Base-by-base conservation (phyloP, 1,140 invertebrate species). In the Pseudomyrmex dendroicus region DNA sequence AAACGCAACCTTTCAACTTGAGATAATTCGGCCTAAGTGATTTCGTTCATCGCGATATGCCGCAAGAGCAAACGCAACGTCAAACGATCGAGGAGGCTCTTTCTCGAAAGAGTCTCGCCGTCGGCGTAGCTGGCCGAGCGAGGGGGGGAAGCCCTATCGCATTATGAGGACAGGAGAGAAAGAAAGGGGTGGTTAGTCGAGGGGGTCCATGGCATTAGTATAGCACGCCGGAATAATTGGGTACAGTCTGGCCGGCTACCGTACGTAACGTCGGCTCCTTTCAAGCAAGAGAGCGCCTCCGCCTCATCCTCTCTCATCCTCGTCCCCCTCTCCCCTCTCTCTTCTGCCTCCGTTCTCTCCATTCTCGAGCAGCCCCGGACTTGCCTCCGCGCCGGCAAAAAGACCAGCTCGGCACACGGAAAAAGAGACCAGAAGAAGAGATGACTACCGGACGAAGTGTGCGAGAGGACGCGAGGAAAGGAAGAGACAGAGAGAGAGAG, bases 191-290 rank as follows among this genome's bases (percentile, higher is more conserved):
- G 84, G 86, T 70, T 86, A 73, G 84, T 63, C 86, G 44, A 88
- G 86, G 84, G 89, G 86, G 88, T 87, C 86, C 84, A 88, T 89
- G 86, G 89, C 87, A 90, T 92, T 91, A 92, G 91, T 93, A 93
- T 93, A 93, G 92, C 92, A 93, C 92, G 90, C 84, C 87, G 87
- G 90, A 92, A 92, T 94, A 94, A 94, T 94, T 94, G 92, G 92
- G 91, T 93, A 92, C 90, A 94, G 92, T 93, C 92, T 91, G 88
- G 83, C 87, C 83, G 89, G 92, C 92, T 93, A 93, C 92, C 88
- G 93, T 93, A 90, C 87, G 89, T 85, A 91, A 85, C 90, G 91
- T 90, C 92, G 92, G 91, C 90, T 90, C 85, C 91, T 92, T 92
- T 92, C 87, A 92, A 90, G 86, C 89, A 61, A 67, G 54, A 68